A percentile compares a stretch with the other conserved stretches of the same genome.
Evolutionary conservation across 2,797 vertebrate genomes (phyloP).

Genomic region (Gambusia yucatana): DNA sequence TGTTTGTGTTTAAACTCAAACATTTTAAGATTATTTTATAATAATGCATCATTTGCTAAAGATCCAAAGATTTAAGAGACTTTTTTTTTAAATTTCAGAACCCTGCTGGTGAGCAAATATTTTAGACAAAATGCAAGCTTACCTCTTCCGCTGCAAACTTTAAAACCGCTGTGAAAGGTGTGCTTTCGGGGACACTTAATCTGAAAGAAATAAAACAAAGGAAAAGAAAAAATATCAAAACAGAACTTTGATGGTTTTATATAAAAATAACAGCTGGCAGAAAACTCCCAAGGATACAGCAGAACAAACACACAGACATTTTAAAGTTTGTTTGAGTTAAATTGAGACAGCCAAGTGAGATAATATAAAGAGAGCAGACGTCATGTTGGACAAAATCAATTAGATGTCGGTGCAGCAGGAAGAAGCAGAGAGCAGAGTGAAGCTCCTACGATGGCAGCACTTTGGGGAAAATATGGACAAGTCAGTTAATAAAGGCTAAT

Average conservation of each 20-base stretch:
- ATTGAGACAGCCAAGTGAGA: conserved; percentile 15
- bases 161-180: conserved; percentile 95
- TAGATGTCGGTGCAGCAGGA: background rate
- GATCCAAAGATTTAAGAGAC: background rate
- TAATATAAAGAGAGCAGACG: background rate
- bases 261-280: conserved; percentile 6
- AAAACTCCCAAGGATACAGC: background rate
- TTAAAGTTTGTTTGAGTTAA: conserved; percentile 7
- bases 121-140: conserved; percentile 43
- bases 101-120: background rate
- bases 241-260: conserved; percentile 3
- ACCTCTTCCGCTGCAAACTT: conserved; percentile 99
- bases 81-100: background rate
- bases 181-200: conserved; percentile 94
- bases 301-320: conserved; percentile 15
- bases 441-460: conserved; percentile 1
- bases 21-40: background rate
- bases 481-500: background rate
- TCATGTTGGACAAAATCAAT: conserved; percentile 17
- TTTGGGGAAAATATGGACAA: background rate
- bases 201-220: conserved; percentile 67
- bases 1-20: background rate
- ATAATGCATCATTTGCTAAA: background rate
- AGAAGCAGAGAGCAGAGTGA: background rate
- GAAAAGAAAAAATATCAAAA: background rate